Evolutionary conservation across 2,113 vertebrate genomes (phyloP), one percentile per base, ranked within the genome.

Genomic region (Anthoscopus minutus): DNA sequence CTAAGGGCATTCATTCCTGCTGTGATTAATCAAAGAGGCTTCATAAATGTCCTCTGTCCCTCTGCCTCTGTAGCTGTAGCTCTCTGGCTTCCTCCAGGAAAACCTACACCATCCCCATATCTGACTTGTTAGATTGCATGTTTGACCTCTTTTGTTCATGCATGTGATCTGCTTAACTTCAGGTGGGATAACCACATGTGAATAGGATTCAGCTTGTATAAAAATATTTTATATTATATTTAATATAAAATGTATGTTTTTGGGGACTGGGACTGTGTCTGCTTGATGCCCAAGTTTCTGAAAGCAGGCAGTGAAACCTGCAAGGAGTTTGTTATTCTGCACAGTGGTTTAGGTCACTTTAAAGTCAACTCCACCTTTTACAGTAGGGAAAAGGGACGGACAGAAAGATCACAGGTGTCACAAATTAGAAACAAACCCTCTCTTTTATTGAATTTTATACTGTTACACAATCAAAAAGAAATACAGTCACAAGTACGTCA

Each of bases 381-480:
- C n/a, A 85, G 28, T 1, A 31, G 33, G 44, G n/a, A 35, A 73
- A 91, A 48, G 0, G 1, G 56, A 45, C 2, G 3, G 89, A 70
- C 33, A 77, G 48, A 93, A 89, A 61, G 31, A 88, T 88, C 58
- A 95, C 57, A 93, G 33, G 24, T 15, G 7, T 12, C 80, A 91
- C 16, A 3, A 47, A 37, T 86, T 96, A 96, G 94, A 97, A 96
- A 94, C 94, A 97, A 96, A 96, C 93, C 82, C 85, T 96, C 80
- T 95, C 85, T 97, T 97, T 97, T 95, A 97, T 96, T 97, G 95
- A 88, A 87, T 92, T 96, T 94, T 86, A 80, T 96, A 95, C 92
- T 70, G 93, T 95, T 96, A 96, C 95, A 97, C 96, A 94, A 95
- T 96, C 93, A 95, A 97, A 95, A 97, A 97, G 94, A 96, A 97